A percentile compares a stretch with the other conserved stretches of the same genome.
Evolutionary conservation across 2,888 invertebrate genomes (phyloP).

Genomic region (Myopa tessellatipennis): DNA sequence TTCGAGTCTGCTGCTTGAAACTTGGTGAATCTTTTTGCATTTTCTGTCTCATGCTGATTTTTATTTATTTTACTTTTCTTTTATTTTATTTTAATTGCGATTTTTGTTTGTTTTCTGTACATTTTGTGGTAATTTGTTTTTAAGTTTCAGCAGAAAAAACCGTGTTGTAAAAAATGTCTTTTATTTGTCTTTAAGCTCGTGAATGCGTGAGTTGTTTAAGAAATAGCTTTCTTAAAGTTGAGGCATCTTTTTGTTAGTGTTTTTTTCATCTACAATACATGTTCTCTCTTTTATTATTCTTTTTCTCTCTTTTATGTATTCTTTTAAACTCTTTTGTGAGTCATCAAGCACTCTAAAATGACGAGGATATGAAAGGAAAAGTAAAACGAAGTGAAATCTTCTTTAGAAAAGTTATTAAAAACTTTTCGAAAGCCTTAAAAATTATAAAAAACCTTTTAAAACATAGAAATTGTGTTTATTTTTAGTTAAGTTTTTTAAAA

Average conservation of each 20-base stretch:
- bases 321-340: background rate
- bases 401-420: no score
- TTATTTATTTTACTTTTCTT: background rate
- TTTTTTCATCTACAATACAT: background rate
- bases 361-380: background rate
- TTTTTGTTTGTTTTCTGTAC: background rate
- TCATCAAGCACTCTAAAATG: background rate
- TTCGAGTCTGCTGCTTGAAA: background rate
- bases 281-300: no score
- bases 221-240: slow-evolving; percentile 10
- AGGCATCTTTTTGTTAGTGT: background rate
- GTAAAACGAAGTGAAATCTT: background rate
- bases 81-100: background rate
- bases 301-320: background rate
- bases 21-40: background rate
- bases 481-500: background rate
- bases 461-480: background rate
- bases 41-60: background rate
- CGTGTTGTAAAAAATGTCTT: background rate
- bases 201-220: slow-evolving; percentile 20
- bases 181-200: slow-evolving; percentile 7
- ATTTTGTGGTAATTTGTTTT: background rate
- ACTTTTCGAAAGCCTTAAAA: no score
- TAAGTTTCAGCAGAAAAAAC: background rate
- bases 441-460: background rate